phyloP scores from a whole-genome alignment of 2,888 invertebrate genomes.

The Cheilosia soror region DNA sequence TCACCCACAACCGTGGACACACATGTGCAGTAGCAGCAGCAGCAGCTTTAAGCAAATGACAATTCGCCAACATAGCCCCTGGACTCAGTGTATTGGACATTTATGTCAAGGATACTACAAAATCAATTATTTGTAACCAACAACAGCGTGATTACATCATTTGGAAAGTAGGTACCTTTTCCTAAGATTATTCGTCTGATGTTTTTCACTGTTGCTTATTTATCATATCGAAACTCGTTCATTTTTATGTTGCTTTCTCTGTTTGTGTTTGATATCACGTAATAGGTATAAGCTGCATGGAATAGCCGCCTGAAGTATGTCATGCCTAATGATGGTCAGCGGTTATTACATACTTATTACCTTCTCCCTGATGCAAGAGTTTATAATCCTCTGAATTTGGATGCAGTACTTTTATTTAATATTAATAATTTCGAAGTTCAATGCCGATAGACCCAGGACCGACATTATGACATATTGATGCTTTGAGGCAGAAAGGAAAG shows the following conservation, averaged over 20 bases:
- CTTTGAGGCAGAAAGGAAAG: too few relatives aligned
- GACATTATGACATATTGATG: too few relatives aligned
- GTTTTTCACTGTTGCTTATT: conserved; percentile 54
- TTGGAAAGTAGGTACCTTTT: conserved; percentile 64
- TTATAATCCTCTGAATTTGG: too few relatives aligned
- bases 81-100: conserved; percentile 74
- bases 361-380: too few relatives aligned
- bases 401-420: too few relatives aligned
- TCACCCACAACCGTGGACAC: conserved; percentile 33
- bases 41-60: conserved; percentile 71
- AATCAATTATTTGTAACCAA: conserved; percentile 77
- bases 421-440: too few relatives aligned
- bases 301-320: too few relatives aligned
- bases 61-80: conserved; percentile 68
- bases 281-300: background rate
- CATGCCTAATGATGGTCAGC: too few relatives aligned
- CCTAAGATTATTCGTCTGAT: conserved; percentile 67
- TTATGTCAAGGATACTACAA: conserved; percentile 78
- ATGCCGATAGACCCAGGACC: too few relatives aligned
- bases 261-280: background rate
- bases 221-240: conserved; percentile 11
- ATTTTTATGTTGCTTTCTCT: background rate
- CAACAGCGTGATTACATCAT: conserved; percentile 74
- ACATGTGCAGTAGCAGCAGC: conserved; percentile 44
- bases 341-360: too few relatives aligned